phyloP scores from a whole-genome alignment of 2,797 vertebrate species.

The Nyctalus aviator region DNA sequence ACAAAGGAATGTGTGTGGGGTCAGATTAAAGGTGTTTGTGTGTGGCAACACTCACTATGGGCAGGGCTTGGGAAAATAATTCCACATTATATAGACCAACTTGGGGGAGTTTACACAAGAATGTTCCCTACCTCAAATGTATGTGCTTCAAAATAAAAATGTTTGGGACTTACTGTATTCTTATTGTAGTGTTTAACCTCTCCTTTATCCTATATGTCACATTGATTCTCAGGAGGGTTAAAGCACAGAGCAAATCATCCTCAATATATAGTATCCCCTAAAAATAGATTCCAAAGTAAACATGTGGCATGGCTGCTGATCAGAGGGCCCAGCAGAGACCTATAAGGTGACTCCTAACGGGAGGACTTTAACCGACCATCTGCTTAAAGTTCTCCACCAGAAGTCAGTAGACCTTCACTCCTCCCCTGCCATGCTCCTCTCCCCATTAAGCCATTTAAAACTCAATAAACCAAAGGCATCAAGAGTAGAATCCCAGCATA shows the following conservation, averaged over 20 bases:
- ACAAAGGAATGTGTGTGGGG: not conserved
- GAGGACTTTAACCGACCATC: slow-evolving; percentile 30
- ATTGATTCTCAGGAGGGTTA: not conserved
- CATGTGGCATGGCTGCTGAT: not conserved
- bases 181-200: not conserved
- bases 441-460: slow-evolving; percentile 59
- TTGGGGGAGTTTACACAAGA: not conserved
- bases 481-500: slow-evolving; percentile 36
- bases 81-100: not conserved
- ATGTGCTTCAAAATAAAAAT: not conserved
- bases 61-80: not conserved
- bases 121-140: not conserved
- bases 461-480: slow-evolving; percentile 39
- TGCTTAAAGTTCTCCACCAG: slow-evolving; percentile 34
- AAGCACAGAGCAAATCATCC: not conserved
- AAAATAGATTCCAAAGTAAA: slow-evolving; percentile 35
- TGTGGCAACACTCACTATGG: not conserved
- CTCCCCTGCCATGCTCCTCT: slow-evolving; percentile 21
- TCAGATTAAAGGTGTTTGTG: not conserved
- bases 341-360: not conserved
- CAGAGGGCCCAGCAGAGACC: not conserved
- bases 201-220: not conserved
- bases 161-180: not conserved
- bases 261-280: not conserved
- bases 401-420: slow-evolving; percentile 55